These are phyloP conservation scores for Microcebus lehilahytsara DNA, from an alignment of 2,113 vertebrate species.

Conservation along the genomic window DNA sequence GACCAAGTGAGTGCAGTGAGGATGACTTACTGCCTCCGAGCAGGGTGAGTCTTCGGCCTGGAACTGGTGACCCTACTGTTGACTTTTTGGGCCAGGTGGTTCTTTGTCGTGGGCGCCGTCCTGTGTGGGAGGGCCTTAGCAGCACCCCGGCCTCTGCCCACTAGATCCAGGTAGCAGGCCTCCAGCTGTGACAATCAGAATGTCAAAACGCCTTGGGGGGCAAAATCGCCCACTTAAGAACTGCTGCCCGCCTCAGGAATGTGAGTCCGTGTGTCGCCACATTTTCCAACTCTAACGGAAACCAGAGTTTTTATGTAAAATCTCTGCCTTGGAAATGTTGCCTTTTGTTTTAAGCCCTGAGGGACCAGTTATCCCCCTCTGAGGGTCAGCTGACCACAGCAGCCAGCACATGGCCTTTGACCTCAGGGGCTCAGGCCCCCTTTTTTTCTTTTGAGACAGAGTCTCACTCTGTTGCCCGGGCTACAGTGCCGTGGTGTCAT, in stretches of 20 bases:
- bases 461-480: too few species aligned
- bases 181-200: neutral
- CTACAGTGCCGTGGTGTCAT: too few species aligned
- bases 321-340: neutral
- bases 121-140: accelerated
- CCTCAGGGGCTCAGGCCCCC: neutral
- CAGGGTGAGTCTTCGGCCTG: too few species aligned
- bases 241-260: neutral
- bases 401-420: neutral
- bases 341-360: conserved; percentile 1
- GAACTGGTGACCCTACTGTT: neutral
- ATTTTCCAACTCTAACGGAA: neutral
- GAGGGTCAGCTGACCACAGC: neutral
- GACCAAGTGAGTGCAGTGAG: neutral
- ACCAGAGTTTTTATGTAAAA: neutral
- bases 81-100: too few species aligned
- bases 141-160: neutral
- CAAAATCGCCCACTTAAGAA: neutral
- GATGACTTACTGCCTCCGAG: neutral
- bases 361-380: neutral
- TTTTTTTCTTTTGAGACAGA: too few species aligned
- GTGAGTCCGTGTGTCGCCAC: neutral
- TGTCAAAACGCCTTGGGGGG: neutral
- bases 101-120: neutral
- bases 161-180: neutral